Evolutionary conservation across 2,888 invertebrate species (phyloP).

Genomic region (Cephus nigrinus): DNA sequence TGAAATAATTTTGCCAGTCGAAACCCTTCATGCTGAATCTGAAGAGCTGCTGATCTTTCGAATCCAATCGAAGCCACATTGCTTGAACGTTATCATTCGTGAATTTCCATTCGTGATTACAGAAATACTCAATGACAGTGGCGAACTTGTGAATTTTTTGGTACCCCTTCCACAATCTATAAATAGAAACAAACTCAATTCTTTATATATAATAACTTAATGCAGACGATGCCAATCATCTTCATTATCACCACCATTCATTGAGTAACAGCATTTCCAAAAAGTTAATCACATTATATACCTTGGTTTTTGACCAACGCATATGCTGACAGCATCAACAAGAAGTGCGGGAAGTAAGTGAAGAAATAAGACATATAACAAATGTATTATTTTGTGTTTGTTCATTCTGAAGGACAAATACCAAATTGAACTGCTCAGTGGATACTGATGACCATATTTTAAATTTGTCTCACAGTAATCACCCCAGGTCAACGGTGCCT

Average conservation of each 20-base stretch:
- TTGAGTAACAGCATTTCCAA: not conserved
- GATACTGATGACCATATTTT: slow-evolving; percentile 68
- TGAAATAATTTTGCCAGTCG: slow-evolving; percentile 79
- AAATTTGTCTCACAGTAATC: slow-evolving; percentile 71
- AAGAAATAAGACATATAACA: slow-evolving; percentile 72
- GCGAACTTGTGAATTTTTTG: slow-evolving; percentile 83
- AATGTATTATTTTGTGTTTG: slow-evolving; percentile 68
- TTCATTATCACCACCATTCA: too few species aligned
- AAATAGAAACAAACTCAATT: slow-evolving; percentile 15
- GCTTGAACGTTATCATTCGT: slow-evolving; percentile 73
- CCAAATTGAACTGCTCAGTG: slow-evolving; percentile 71
- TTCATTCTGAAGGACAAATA: slow-evolving; percentile 72
- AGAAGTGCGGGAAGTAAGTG: slow-evolving; percentile 80
- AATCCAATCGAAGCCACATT: slow-evolving; percentile 71
- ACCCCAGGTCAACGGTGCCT: slow-evolving; percentile 85
- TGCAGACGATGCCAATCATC: too few species aligned
- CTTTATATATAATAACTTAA: not conserved
- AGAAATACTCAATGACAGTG: slow-evolving; percentile 80
- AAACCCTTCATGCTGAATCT: slow-evolving; percentile 79
- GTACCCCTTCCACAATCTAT: slow-evolving; percentile 82
- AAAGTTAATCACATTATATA: slow-evolving; percentile 51
- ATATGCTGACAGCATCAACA: slow-evolving; percentile 72
- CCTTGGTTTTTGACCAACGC: slow-evolving; percentile 77
- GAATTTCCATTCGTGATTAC: slow-evolving; percentile 78
- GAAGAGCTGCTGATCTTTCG: slow-evolving; percentile 71